Percentiles rank a stretch among this genome's conserved stretches.
Conservation (phyloP, 1,140 invertebrate species). For the Drosophila ficusphila region DNA sequence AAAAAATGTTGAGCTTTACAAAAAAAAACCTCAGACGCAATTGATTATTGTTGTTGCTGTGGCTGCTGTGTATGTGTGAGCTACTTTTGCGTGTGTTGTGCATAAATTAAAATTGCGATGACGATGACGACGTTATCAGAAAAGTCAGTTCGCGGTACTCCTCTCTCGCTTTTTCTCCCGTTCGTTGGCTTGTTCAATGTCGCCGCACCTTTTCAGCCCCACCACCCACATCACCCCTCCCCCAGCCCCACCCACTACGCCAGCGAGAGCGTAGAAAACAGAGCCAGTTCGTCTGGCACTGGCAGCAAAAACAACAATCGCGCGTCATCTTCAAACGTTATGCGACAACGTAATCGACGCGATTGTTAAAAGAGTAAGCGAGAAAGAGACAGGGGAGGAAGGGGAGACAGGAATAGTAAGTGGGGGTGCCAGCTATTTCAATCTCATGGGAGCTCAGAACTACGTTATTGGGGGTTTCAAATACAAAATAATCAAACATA, state of each 20-base stretch:
- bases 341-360: constrained; percentile 53
- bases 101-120: constrained; percentile 76
- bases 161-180: constrained; percentile 20
- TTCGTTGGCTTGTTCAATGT: constrained; percentile 71
- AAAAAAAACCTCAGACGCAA: constrained; percentile 19
- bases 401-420: constrained; percentile 23
- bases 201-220: constrained; percentile 61
- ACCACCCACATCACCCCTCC: not conserved
- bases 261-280: constrained; percentile 42
- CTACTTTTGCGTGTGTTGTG: constrained; percentile 44
- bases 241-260: not conserved
- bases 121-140: constrained; percentile 73
- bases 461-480: too few species aligned
- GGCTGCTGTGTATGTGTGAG: constrained; percentile 25
- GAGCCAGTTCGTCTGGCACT: constrained; percentile 69
- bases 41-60: constrained; percentile 45
- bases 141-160: constrained; percentile 12
- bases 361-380: constrained; percentile 27
- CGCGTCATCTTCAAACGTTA: constrained; percentile 74
- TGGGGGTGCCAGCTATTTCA: not conserved
- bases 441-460: not conserved
- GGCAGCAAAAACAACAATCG: constrained; percentile 60
- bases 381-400: constrained; percentile 1
- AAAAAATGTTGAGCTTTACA: constrained; percentile 46
- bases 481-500: too few species aligned